Percentiles rank a stretch among this genome's conserved stretches.
Evolutionary conservation across 2,888 invertebrate species (phyloP).

Genomic region (Tholera decimalis): DNA sequence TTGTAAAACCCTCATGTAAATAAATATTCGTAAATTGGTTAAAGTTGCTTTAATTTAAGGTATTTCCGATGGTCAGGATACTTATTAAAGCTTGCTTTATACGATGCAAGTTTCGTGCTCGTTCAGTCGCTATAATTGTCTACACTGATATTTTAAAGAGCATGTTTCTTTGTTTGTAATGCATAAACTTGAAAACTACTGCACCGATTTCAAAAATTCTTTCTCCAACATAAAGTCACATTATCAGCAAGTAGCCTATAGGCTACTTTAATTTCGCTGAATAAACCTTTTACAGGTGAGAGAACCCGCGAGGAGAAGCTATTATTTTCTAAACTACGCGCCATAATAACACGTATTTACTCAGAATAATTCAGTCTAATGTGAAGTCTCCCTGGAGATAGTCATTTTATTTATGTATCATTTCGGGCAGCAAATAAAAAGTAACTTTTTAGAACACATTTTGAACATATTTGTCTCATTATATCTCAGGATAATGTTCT

Average conservation of each 20-base stretch:
- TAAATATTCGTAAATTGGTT: conserved; percentile 83
- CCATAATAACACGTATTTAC: background rate
- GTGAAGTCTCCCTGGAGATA: background rate
- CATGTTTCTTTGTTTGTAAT: too few species aligned
- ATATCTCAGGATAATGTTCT: too few species aligned
- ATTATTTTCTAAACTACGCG: background rate
- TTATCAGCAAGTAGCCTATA: too few species aligned
- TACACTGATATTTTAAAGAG: too few species aligned
- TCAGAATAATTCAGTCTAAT: background rate
- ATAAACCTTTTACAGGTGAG: too few species aligned
- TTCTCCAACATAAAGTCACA: too few species aligned
- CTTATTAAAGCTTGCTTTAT: background rate
- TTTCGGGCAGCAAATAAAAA: background rate
- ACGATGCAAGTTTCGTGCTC: background rate
- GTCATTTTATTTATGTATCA: background rate
- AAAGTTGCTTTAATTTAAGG: conserved; percentile 53
- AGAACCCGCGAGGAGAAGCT: too few species aligned
- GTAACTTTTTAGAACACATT: background rate
- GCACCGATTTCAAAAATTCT: too few species aligned
- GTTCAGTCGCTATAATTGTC: background rate
- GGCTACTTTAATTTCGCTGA: too few species aligned
- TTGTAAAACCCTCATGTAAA: conserved; percentile 76
- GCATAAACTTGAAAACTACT: too few species aligned
- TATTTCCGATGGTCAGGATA: conserved; percentile 7
- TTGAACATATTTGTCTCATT: too few species aligned